Base-by-base conservation (phyloP, 2,888 invertebrate genomes). In the Caenorhabditis panamensis region DNA sequence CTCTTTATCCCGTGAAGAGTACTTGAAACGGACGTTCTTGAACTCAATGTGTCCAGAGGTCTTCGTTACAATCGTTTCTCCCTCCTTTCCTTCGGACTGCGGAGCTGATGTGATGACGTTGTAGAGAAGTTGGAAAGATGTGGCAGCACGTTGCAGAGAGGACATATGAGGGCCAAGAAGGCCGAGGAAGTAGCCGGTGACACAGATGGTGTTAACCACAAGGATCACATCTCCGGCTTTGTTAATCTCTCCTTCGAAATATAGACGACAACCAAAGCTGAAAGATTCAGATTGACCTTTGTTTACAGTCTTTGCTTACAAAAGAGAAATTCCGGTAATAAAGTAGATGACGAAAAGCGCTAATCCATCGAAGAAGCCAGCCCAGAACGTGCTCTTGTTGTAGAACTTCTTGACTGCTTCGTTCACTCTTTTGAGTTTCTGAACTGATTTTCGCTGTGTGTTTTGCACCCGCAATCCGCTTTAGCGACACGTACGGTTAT, bases 1-100 rank as follows among this genome's bases (percentile, higher is more conserved):
- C 28, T 69, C 62, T 16, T 64, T 71, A 49, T 81, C 71, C 9
- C 88, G 69, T 0, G 75, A 81, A 3, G 87, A 82, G 68, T 89
- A 89, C 51, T 83, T 79, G 64, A 89, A 89, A 16, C 82, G 79
- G 11, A 89, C 89, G 63, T 89, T 73, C 22, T 85, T 69, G 66
- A 88, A 87, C 31, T 85, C 82, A 11, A 88, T 83, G 28, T 81
- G 73, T 13, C 88, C 88, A 31, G 61, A 49, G 0, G 54, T 49
- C 18, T 75, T 69, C 13, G 77, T 71, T 0, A 81, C 41, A 11
- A 41, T 69, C 16, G 22, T 51, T 41, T 79, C 73, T 28, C 63
- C 68, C 8, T 73, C 62, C 37, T 81, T 81, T 8, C 62, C 80
- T 26, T 66, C 67, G 16, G 61, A 36, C 16, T 41, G 44, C 18